Evolutionary conservation across 2,888 invertebrate species (phyloP), one percentile per base, ranked within the genome.

Genomic region (Pinctada fucata): DNA sequence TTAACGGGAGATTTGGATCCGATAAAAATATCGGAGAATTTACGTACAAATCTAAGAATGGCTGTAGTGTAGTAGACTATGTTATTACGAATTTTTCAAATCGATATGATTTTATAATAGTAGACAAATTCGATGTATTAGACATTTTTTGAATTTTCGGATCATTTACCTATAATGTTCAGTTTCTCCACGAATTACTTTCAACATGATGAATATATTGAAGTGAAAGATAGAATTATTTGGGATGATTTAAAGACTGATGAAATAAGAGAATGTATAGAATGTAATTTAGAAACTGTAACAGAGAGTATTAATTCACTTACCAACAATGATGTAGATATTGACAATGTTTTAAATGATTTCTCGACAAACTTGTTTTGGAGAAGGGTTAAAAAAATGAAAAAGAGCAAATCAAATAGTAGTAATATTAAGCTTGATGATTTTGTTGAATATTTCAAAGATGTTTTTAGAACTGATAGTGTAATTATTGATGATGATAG

Each of bases 51-150:
- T 48, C 49, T 8, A 16, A 49, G 3, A 66, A 10, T 2, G 50
- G 74, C 16, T 49, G 50, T 31, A 74, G 74, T 51, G 74, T 67
- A 8, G 49, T 48, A 10, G 66, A 74, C 16, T 74, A 66, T 74
- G 6, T 31, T 5, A 13, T 65, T 66, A 5, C 65, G 65, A 10
- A 47, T 49, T 13, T 63, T 47, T 73, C 4, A 16, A 5, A 5
- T 64, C 8, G 49, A 31, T 16, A 66, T 8, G 5, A 48, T 50
- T 67, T 74, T 66, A 16, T 74, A 31, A 51, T 65, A 6, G 48
- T 72, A 49, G 65, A 2, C 3, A 45, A 65, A 74, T 58, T 76
- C 16, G 58, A 52, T 5, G 10, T 52, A 8, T 52, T 52, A 52
- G 58, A 52, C 58, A 52, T n/a, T 52, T 5, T 52, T 52, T 52